These are phyloP conservation scores for Engystomops pustulosus DNA, from an alignment of 2,113 vertebrate species.

Conservation along the genomic window DNA sequence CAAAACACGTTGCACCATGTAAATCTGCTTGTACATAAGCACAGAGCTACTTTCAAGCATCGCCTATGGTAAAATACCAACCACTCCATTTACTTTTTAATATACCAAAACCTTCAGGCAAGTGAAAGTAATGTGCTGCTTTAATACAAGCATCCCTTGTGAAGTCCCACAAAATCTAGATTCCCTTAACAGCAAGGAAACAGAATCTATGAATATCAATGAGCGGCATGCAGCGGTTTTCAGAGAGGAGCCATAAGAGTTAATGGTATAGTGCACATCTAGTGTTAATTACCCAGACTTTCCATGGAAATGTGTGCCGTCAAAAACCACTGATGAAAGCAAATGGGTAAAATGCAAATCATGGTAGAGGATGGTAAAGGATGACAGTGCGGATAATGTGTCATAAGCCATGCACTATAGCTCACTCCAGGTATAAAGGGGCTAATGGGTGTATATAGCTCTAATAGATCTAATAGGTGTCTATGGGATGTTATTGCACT, in stretches of 20 bases:
- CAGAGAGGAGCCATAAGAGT: slow-evolving; percentile 64
- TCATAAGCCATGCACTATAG: background rate
- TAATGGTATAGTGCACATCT: slow-evolving; percentile 67
- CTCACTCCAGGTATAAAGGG: background rate
- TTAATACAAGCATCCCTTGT: slow-evolving; percentile 69
- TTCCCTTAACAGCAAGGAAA: slow-evolving; percentile 67
- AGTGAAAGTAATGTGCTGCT: slow-evolving; percentile 66
- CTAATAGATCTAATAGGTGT: too few relatives aligned
- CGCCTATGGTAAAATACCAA: slow-evolving; percentile 67
- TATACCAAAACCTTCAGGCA: slow-evolving; percentile 68
- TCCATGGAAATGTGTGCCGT: slow-evolving; percentile 61
- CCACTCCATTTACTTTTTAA: slow-evolving; percentile 64
- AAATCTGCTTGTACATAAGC: slow-evolving; percentile 54
- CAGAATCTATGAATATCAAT: slow-evolving; percentile 70
- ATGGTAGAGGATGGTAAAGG: background rate
- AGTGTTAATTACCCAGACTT: slow-evolving; percentile 64
- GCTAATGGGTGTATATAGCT: background rate
- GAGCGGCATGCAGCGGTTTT: slow-evolving; percentile 52
- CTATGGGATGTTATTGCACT: too few relatives aligned
- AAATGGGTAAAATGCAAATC: slow-evolving; percentile 52
- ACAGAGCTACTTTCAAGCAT: slow-evolving; percentile 64
- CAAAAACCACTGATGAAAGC: slow-evolving; percentile 41
- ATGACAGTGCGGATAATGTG: slow-evolving; percentile 2
- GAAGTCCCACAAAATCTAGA: slow-evolving; percentile 58
- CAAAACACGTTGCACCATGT: slow-evolving; percentile 10